A percentile compares a stretch with the other conserved stretches of the same genome.
Evolutionary conservation across 2,113 vertebrate species (phyloP).

Genomic region (Agapornis roseicollis): DNA sequence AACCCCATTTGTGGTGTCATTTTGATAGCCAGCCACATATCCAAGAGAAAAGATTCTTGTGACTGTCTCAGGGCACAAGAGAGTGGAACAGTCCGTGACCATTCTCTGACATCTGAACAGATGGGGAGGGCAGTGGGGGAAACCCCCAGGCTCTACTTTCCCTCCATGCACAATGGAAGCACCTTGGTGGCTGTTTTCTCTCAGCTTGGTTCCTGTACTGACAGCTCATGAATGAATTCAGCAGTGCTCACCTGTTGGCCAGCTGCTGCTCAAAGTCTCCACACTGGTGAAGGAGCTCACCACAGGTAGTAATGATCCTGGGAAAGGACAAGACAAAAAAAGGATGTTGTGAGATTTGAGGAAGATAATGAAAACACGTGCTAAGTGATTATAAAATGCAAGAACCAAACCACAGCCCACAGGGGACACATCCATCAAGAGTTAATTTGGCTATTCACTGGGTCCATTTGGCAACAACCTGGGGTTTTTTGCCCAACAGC

Average conservation of each 20-base stretch:
- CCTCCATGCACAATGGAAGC: accelerated
- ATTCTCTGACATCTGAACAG: neutral
- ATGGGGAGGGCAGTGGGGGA: neutral
- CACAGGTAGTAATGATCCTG: slow-evolving; percentile 83
- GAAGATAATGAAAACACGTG: neutral
- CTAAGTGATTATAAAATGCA: neutral
- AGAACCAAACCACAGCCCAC: neutral
- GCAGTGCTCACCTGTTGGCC: slow-evolving; percentile 74
- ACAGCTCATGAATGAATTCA: neutral
- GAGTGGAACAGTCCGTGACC: neutral
- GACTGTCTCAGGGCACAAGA: neutral
- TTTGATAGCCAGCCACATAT: neutral
- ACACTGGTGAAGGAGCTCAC: slow-evolving; percentile 81
- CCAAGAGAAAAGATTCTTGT: neutral
- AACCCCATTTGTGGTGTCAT: neutral
- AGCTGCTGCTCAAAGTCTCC: slow-evolving; percentile 85
- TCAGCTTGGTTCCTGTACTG: neutral
- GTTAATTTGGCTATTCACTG: neutral
- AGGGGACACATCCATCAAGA: neutral
- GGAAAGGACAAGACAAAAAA: slow-evolving; percentile 1
- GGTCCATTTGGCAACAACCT: neutral
- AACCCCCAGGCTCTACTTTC: neutral
- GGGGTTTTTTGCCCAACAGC: neutral
- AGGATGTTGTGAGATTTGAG: neutral
- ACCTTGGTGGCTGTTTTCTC: neutral